These are phyloP conservation scores for Drosophila macrospina DNA, from an alignment of 2,888 invertebrate genomes.

Conservation along the genomic window DNA sequence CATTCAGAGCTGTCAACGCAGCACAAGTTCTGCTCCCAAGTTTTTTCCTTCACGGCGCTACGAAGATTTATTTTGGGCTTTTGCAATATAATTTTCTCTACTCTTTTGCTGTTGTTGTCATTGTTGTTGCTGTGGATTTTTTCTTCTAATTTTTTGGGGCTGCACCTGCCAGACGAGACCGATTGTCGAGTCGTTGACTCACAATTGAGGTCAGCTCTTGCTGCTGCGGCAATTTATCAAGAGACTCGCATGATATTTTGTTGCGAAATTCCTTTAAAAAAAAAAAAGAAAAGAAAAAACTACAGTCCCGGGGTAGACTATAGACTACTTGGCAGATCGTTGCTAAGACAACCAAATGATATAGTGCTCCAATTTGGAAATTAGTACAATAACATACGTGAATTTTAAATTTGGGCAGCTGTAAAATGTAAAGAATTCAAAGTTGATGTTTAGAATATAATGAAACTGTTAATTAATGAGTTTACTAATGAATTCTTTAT, in stretches of 20 bases:
- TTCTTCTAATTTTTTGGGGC: constrained; percentile 13
- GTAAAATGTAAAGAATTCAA: constrained; percentile 4
- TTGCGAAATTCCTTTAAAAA: constrained; percentile 64
- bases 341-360: constrained; percentile 12
- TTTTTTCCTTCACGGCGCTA: constrained; percentile 34
- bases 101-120: not conserved
- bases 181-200: constrained; percentile 7
- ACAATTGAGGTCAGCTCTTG: constrained; percentile 65
- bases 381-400: not conserved
- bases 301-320: constrained; percentile 18
- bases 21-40: constrained; percentile 28
- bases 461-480: constrained; percentile 7
- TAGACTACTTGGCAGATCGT: constrained; percentile 16
- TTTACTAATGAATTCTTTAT: not conserved
- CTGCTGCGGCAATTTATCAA: constrained; percentile 63
- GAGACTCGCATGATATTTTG: constrained; percentile 48
- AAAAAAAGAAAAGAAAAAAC: not conserved
- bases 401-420: constrained; percentile 7
- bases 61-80: constrained; percentile 71
- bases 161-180: constrained; percentile 56
- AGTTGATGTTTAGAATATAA: not conserved
- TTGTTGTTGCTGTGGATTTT: not conserved
- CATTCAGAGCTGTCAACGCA: constrained; percentile 74
- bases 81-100: constrained; percentile 58
- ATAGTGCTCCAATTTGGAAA: constrained; percentile 13